Base-by-base conservation (phyloP, 1,140 invertebrate species). In the Danaus melanippus region DNA sequence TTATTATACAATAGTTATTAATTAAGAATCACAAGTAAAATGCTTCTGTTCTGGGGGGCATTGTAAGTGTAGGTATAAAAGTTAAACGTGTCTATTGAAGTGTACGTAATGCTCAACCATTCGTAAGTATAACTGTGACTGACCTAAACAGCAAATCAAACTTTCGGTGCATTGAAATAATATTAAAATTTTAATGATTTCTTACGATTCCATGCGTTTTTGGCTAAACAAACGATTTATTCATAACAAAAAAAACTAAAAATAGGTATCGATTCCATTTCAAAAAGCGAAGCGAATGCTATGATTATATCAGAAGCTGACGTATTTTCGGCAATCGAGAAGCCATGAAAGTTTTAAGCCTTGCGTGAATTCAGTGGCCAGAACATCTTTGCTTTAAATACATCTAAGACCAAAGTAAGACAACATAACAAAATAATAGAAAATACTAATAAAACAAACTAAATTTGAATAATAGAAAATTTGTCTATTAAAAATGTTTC, bases 401-500 rank as follows among this genome's bases (percentile, higher is more conserved):
- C 10, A 12, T 1, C 21, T 11, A 39, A 12, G 12, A 9, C 10
- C 11, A 17, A 43, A 15, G 2, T 17, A 11, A 52, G 44, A 42
- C 12, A 10, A 44, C 12, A 44, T 2, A 15, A 46, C 4, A 9
- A 12, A 46, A 46, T 15, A 15, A 46, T 46, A 11, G 1, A 12
- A 12, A 46, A 46, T 32, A 32, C 21, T 32, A 32, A 32, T 32
- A 32, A 32, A 4, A 7, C 21, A 32, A 32, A 32, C 21, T 8
- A 32, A 32, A 32, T 7, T 7, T 32, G 2, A 32, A 32, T 32
- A 32, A 32, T 3, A 32, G 21, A 7, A 32, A 2, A 8, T 3
- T 3, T 1, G 2, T 32, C 21, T 32, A 32, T 9, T 60, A 66
- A 67, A 67, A 72, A 76, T 74, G 60, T 74, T 78, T 61, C 67